Conservation (phyloP, 2,797 vertebrate species). For the Myiotriccus ornatus region DNA sequence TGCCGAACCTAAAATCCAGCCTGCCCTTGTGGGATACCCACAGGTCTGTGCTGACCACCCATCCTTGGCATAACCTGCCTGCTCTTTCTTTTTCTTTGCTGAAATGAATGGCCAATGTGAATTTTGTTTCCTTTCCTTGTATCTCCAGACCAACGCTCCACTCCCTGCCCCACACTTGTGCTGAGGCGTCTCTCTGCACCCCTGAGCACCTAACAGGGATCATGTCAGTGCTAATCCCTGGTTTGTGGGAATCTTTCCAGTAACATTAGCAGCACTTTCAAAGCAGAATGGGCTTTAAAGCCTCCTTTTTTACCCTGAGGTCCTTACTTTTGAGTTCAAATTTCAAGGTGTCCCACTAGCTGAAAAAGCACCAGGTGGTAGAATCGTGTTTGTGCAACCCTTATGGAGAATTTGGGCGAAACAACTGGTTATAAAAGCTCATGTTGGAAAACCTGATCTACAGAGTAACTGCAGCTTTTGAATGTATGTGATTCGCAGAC, state of each 20-base stretch:
- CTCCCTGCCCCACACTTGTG: not conserved
- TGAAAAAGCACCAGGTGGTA: not conserved
- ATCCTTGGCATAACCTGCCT: not conserved
- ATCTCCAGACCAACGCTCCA: accelerated
- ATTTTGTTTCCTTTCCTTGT: not conserved
- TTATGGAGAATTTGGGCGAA: not conserved
- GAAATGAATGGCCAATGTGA: not conserved
- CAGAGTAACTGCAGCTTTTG: conserved; percentile 21
- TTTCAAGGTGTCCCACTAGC: not conserved
- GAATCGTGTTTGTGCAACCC: not conserved
- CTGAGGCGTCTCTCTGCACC: not conserved
- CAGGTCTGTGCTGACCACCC: not conserved
- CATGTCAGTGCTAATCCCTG: not conserved
- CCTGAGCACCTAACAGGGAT: not conserved
- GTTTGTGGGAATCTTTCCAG: not conserved
- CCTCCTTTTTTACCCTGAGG: not conserved
- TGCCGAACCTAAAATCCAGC: not conserved
- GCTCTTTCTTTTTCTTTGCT: not conserved
- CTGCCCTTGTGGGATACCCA: not conserved
- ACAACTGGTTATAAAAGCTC: conserved; percentile 13
- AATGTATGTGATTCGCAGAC: conserved; percentile 53
- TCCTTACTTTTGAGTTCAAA: not conserved
- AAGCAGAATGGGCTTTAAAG: not conserved
- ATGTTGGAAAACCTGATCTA: not conserved
- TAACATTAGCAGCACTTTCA: not conserved